Evolutionary conservation across 2,888 invertebrate genomes (phyloP), one percentile per base, ranked within the genome.

Genomic region (Sisyra terminalis): DNA sequence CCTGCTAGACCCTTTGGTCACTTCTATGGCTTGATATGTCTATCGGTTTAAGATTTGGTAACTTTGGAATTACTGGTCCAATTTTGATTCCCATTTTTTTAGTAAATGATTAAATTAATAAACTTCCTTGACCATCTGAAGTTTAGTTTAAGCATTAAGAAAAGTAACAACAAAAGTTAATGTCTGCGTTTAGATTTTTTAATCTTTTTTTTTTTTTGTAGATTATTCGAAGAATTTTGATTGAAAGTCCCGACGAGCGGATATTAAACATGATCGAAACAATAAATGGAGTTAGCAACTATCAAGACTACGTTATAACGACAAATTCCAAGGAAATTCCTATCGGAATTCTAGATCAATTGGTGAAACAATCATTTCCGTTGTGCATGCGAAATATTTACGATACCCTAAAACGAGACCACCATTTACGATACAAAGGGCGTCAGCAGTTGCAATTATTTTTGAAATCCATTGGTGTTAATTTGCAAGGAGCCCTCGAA

Each of bases 201-300:
- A 24, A 24, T 5, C 24, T 5, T 24, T 24, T 24, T 24, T 40
- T 47, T 48, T 41, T n/a, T 44, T 55, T 60, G 29, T 53, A 79
- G 79, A 56, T 61, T 39, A 75, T 80, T 32, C 70, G 69, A 50
- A 71, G 75, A 39, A 71, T 77, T 44, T 65, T 92, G 30, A 75
- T 78, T 4, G 73, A 76, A 49, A 65, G 93, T 40, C 85, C 87
- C 51, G 93, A 96, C 58, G 83, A 88, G 45, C 71, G 96, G 45
- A 61, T 96, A 2, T 71, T 71, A 3, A 64, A 67, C 35, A 69
- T 92, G 52, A 59, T 96, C 5, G 75, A 75, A 50, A 78, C 78
- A 35, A 61, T 96, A 46, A 86, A 88, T 56, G 78, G 80, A 46
- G 75, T 80, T 3, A 88, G 90, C 59, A 74, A 81, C n/a, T 92